A percentile compares a stretch with the other conserved stretches of the same genome.
phyloP scores from a whole-genome alignment of 2,113 vertebrate species.

The Empidonax traillii region DNA sequence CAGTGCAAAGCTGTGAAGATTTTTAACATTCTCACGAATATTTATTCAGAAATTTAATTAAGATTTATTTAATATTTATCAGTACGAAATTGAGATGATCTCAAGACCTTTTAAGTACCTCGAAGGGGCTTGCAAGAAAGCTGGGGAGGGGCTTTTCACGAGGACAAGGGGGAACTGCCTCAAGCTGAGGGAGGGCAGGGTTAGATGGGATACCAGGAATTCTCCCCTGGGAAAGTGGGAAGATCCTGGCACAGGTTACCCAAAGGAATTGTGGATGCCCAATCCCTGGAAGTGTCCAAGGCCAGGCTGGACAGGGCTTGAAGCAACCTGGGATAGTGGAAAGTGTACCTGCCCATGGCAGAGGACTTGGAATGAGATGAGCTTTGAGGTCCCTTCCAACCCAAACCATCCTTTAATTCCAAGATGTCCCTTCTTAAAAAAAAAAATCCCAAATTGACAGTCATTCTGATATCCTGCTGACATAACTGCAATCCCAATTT shows the following conservation, averaged over 20 bases:
- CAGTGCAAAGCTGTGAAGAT: not conserved
- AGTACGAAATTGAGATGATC: not conserved
- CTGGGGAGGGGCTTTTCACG: not conserved
- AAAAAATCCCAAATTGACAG: not conserved
- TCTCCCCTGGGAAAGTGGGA: fast-evolving
- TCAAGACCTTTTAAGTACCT: not conserved
- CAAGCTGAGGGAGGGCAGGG: not conserved
- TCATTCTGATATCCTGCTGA: not conserved
- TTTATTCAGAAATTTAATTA: not conserved
- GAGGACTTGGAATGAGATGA: fast-evolving
- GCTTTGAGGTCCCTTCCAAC: not conserved
- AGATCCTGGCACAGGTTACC: not conserved
- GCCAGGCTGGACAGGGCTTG: not conserved
- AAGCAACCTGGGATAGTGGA: not conserved
- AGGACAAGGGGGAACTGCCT: not conserved
- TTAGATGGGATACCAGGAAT: not conserved
- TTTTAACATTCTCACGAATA: not conserved
- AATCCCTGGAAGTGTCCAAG: not conserved
- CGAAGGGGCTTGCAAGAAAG: not conserved
- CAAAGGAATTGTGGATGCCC: not conserved
- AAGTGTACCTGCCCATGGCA: not conserved
- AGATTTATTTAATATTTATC: not conserved
- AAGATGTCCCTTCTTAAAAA: not conserved
- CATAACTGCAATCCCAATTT: not conserved
- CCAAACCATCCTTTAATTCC: not conserved